Conservation (phyloP, 53 echinoderm and acorn worm species). For the Pentamera pediparva region DNA sequence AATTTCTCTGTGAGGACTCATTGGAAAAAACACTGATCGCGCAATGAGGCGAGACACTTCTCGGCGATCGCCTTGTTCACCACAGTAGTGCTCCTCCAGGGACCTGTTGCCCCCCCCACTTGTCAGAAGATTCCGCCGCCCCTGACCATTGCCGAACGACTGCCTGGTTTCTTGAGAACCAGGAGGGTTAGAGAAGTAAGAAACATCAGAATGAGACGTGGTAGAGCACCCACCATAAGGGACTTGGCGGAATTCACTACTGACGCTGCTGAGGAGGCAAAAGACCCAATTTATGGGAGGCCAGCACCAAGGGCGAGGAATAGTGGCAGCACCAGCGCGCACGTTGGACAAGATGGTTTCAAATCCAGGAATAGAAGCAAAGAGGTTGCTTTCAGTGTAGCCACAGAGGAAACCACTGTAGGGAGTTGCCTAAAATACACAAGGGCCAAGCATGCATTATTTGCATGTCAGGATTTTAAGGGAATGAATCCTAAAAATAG, state of each 20-base stretch:
- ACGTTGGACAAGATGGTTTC: not conserved
- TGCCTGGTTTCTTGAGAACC: constrained; percentile 24
- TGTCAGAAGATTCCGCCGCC: too few species aligned
- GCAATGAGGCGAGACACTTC: too few species aligned
- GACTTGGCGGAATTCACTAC: constrained; percentile 40
- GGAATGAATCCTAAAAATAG: constrained; percentile 11
- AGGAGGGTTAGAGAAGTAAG: constrained; percentile 42
- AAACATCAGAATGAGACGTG: not conserved
- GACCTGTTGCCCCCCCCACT: too few species aligned
- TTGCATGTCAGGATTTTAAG: constrained; percentile 37
- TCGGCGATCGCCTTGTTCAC: too few species aligned
- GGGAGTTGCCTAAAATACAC: not conserved
- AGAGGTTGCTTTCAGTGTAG: not conserved
- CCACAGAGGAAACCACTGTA: not conserved
- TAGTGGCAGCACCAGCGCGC: not conserved
- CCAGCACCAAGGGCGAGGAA: not conserved
- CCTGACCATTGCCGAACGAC: not conserved
- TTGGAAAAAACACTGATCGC: too few species aligned
- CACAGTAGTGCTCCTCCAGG: too few species aligned
- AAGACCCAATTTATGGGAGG: constrained; percentile 37
- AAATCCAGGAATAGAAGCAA: not conserved
- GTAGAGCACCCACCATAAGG: constrained; percentile 10
- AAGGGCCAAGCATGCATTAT: constrained; percentile 12
- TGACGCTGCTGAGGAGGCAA: constrained; percentile 44
- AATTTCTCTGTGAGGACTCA: too few species aligned